phyloP scores from a whole-genome alignment of 2,888 invertebrate genomes.

The Sicus ferrugineus region DNA sequence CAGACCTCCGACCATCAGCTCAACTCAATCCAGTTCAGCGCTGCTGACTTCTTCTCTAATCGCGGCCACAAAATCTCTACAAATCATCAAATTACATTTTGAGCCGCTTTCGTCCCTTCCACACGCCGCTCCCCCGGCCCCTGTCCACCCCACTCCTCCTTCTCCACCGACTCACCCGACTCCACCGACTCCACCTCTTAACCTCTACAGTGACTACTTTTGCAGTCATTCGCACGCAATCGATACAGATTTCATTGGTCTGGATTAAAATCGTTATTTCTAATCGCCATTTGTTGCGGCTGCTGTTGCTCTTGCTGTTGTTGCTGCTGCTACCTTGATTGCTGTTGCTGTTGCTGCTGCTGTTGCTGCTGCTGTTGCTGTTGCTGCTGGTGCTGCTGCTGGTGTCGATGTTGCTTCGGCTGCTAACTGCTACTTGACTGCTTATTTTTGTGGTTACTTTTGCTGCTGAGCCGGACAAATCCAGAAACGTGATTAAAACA shows the following conservation, averaged over 20 bases:
- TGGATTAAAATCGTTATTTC: slow-evolving; percentile 16
- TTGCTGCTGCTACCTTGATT: background rate
- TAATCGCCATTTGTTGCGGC: slow-evolving; percentile 11
- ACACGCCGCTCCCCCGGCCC: background rate
- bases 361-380: background rate
- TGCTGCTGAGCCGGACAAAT: background rate
- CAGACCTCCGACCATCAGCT: background rate
- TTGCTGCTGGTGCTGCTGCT: background rate
- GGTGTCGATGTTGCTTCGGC: background rate
- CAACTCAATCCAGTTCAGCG: background rate
- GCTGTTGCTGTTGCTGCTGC: background rate
- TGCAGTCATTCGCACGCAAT: slow-evolving; percentile 28
- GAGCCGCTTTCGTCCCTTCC: slow-evolving; percentile 38
- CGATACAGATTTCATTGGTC: slow-evolving; percentile 22
- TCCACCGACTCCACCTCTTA: background rate
- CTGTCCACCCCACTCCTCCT: background rate
- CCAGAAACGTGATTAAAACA: background rate
- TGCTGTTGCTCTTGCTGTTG: background rate
- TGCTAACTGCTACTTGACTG: background rate
- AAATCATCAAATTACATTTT: slow-evolving; percentile 40
- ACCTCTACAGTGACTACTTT: background rate
- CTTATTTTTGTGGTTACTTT: background rate
- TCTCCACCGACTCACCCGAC: background rate
- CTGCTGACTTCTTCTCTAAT: slow-evolving; percentile 25
- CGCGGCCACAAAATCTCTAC: slow-evolving; percentile 33